Percentiles rank a stretch among this genome's conserved stretches.
Conservation (phyloP, 2,113 vertebrate species). For the Urocolius indicus region DNA sequence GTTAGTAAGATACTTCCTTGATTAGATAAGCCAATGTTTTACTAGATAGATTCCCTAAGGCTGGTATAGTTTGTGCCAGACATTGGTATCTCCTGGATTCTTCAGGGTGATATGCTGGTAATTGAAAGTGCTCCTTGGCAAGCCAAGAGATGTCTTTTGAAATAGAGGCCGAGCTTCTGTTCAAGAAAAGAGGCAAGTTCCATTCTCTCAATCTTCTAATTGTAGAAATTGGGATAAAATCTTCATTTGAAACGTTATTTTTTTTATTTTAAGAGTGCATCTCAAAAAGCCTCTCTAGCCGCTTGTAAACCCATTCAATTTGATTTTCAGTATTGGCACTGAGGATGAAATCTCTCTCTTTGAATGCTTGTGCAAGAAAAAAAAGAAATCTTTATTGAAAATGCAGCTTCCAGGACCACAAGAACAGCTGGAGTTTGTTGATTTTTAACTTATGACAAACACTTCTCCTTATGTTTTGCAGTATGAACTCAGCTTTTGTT, state of each 20-base stretch:
- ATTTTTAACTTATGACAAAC: slow-evolving; percentile 9
- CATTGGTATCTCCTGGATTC: neutral
- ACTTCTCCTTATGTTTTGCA: neutral
- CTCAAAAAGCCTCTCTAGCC: neutral
- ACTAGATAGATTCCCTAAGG: neutral
- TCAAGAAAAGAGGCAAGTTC: neutral
- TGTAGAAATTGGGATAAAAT: neutral
- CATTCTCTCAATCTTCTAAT: neutral
- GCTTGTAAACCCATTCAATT: neutral
- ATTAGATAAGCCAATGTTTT: neutral
- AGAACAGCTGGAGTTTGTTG: slow-evolving; percentile 28
- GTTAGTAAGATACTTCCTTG: neutral
- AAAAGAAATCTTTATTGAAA: neutral
- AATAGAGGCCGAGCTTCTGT: neutral
- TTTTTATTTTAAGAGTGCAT: neutral
- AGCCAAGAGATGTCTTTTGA: neutral
- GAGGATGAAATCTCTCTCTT: neutral
- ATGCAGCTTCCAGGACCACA: neutral
- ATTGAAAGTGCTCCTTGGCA: neutral
- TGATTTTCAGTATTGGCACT: neutral
- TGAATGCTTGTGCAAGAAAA: neutral
- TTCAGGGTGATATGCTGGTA: neutral
- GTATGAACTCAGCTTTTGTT: neutral
- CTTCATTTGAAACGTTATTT: neutral
- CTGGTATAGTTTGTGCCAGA: neutral